Evolutionary conservation across 2,113 vertebrate species (phyloP).

Genomic region (Mustela lutreola): DNA sequence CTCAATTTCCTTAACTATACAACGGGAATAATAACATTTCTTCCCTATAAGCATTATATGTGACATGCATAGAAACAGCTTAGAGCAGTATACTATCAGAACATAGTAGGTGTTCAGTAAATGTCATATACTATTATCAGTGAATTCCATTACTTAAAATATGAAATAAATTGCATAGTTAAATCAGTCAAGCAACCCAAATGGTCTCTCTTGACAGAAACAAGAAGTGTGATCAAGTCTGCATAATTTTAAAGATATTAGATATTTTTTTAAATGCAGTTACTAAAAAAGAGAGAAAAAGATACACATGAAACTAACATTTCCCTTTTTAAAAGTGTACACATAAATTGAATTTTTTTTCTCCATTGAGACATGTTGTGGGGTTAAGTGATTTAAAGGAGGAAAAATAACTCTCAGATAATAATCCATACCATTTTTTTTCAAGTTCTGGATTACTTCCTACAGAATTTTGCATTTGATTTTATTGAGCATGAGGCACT

Average conservation of each 20-base stretch:
- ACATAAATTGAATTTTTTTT: constrained; percentile 2
- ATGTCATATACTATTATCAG: background rate
- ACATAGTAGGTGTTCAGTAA: background rate
- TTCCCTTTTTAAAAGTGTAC: background rate
- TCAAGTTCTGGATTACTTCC: background rate
- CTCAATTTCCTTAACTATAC: background rate
- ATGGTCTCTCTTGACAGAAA: background rate
- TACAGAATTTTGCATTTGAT: background rate
- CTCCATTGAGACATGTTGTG: background rate
- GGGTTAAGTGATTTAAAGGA: constrained; percentile 17
- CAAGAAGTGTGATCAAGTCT: background rate
- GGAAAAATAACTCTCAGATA: background rate
- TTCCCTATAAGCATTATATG: background rate
- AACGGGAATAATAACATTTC: background rate
- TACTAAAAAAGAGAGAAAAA: background rate
- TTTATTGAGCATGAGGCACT: background rate
- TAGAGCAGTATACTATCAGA: background rate
- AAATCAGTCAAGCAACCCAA: background rate
- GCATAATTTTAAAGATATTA: background rate
- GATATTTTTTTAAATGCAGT: background rate
- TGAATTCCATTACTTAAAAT: background rate
- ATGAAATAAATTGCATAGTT: background rate
- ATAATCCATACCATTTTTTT: background rate
- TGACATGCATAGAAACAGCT: background rate
- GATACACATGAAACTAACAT: background rate